These are phyloP conservation scores for Cettia cetti DNA, from an alignment of 2,113 vertebrate genomes.

Conservation along the genomic window DNA sequence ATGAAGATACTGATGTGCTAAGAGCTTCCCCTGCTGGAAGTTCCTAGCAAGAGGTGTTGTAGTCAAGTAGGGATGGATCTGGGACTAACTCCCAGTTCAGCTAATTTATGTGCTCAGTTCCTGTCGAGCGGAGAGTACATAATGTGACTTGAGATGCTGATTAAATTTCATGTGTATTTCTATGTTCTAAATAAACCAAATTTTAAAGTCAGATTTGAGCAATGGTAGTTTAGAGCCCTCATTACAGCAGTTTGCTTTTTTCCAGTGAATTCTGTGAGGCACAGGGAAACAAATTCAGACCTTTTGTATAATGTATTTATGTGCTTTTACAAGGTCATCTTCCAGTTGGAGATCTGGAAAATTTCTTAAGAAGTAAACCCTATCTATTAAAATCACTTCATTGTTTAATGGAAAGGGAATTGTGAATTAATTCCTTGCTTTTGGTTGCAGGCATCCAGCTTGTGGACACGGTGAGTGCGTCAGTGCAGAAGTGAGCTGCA, in stretches of 20 bases:
- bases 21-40: constrained; percentile 82
- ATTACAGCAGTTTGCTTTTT: constrained; percentile 69
- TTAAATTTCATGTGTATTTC: constrained; percentile 69
- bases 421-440: not conserved
- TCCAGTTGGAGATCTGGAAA: not conserved
- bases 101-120: constrained; percentile 42
- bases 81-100: constrained; percentile 57
- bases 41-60: constrained; percentile 66
- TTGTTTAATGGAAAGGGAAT: not conserved
- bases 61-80: constrained; percentile 50
- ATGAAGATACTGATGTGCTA: constrained; percentile 63
- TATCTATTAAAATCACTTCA: not conserved
- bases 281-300: constrained; percentile 37
- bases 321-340: constrained; percentile 34
- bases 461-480: not conserved
- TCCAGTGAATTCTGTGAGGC: constrained; percentile 67
- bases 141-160: constrained; percentile 63
- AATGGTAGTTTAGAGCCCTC: constrained; percentile 64
- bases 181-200: constrained; percentile 71
- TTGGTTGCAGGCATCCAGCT: not conserved
- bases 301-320: not conserved
- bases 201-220: constrained; percentile 76
- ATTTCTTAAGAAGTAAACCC: not conserved
- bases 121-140: constrained; percentile 59
- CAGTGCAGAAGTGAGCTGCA: not conserved